Evolutionary conservation across 2,797 vertebrate genomes (phyloP), one percentile per base, ranked within the genome.

Genomic region (Anabacerthia variegaticeps): DNA sequence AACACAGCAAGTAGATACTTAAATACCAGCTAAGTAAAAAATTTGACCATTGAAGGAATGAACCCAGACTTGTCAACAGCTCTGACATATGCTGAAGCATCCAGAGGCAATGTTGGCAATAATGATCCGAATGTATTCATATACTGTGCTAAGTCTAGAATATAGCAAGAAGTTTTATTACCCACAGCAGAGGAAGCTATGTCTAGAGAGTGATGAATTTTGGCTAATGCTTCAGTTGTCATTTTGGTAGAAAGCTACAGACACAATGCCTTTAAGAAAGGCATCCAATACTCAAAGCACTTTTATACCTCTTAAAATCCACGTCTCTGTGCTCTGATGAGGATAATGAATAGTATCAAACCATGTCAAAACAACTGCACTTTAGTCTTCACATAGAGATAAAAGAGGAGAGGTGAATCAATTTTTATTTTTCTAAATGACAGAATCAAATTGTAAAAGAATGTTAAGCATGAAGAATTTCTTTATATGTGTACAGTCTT

Each of bases 331-430:
- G 67, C 36, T 78, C n/a, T 48, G 67, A 23, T 16, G 26, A 88
- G 34, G 63, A 56, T 85, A 95, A 94, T 88, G 59, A 94, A 84
- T 21, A 89, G 55, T 69, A 18, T 91, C 74, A 82, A 88, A 73
- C 9, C 28, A 55, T 67, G 73, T 78, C 92, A 94, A 92, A 95
- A 94, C 69, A 93, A 21, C 23, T 2, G 4, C 39, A 59, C 26
- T 92, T n/a, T 43, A 75, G n/a, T 59, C 80, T 76, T 91, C n/a
- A 37, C 13, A 44, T 2, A 48, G 18, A 68, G 11, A 75, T 17
- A 76, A 23, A 7, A 4, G 34, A 48, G 8, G 7, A 26, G 32
- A 9, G 23, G 7, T 16, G 6, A 20, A 51, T 24, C 4, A 58
- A 19, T 84, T 88, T 81, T 88, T 76, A 81, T 69, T 95, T 95